Percentiles rank a stretch among this genome's conserved stretches.
phyloP scores from a whole-genome alignment of 2,113 vertebrate genomes.

The Gallinago paraguaiae region DNA sequence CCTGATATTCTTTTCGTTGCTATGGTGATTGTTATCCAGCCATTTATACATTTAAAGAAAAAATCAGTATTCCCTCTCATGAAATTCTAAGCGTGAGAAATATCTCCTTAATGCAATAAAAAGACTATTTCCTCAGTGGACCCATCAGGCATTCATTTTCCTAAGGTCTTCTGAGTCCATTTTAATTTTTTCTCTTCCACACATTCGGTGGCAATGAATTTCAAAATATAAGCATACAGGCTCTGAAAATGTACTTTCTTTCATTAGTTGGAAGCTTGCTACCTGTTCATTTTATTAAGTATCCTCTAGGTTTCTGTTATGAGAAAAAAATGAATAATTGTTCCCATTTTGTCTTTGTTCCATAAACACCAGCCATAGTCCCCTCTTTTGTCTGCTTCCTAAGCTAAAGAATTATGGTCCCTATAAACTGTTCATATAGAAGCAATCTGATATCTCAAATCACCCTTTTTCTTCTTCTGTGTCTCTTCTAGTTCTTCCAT shows the following conservation, averaged over 20 bases:
- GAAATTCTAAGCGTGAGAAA: constrained; percentile 37
- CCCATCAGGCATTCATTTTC: constrained; percentile 29
- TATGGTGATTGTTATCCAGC: constrained; percentile 49
- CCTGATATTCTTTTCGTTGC: constrained; percentile 14
- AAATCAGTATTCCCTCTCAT: constrained; percentile 27
- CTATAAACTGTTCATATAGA: neutral
- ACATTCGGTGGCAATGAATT: neutral
- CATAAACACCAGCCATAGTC: neutral
- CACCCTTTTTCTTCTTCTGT: neutral
- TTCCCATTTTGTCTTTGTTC: neutral
- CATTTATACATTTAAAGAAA: constrained; percentile 50
- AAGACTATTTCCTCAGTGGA: constrained; percentile 44
- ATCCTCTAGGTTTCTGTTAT: neutral
- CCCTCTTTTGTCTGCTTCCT: neutral
- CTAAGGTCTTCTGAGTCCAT: constrained; percentile 25
- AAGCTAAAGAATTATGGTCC: neutral
- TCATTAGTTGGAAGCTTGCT: neutral
- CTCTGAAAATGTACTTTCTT: neutral
- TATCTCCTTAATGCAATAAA: constrained; percentile 19
- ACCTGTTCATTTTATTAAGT: constrained; percentile 19
- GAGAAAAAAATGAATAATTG: neutral
- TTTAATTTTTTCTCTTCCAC: neutral
- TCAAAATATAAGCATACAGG: neutral
- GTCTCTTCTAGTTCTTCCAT: neutral
- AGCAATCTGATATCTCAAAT: neutral